A percentile compares a stretch with the other conserved stretches of the same genome.
Evolutionary conservation across 1,140 invertebrate species (phyloP).

Genomic region (Drosophila pectinifera): DNA sequence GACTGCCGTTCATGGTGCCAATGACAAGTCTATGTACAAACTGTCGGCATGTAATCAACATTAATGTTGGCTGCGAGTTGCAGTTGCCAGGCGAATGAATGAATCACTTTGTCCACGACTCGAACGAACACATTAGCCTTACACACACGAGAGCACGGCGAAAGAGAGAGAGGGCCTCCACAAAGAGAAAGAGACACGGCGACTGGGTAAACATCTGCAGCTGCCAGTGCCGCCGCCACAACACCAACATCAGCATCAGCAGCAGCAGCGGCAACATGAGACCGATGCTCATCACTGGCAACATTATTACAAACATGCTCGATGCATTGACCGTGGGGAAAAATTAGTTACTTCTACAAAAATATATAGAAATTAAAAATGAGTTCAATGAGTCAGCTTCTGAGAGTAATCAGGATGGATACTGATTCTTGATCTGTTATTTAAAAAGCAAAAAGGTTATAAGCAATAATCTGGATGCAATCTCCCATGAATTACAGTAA

Average conservation of each 20-base stretch:
- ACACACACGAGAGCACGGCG: conserved; percentile 11
- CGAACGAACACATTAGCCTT: conserved; percentile 31
- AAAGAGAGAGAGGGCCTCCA: neutral
- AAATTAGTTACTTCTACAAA: neutral
- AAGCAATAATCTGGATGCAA: no score
- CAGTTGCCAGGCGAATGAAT: conserved; percentile 61
- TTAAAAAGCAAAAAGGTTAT: no score
- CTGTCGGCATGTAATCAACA: conserved; percentile 74
- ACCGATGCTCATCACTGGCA: conserved; percentile 70
- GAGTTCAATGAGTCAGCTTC: no score
- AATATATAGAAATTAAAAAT: neutral
- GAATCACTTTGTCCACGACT: conserved; percentile 62
- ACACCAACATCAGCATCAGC: conserved; percentile 40
- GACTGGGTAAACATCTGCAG: conserved; percentile 60
- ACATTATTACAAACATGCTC: conserved; percentile 75
- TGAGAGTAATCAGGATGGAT: no score
- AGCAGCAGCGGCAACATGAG: conserved; percentile 60
- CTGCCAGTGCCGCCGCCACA: conserved; percentile 35
- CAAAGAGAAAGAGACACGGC: neutral
- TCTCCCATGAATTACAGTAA: no score
- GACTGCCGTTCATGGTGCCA: conserved; percentile 45
- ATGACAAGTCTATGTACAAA: conserved; percentile 75
- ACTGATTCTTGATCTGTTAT: no score
- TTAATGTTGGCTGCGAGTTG: conserved; percentile 64
- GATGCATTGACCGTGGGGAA: conserved; percentile 39